A percentile compares a stretch with the other conserved stretches of the same genome.
phyloP scores from a whole-genome alignment of 1,140 invertebrate species.

The Pomacea maculata region DNA sequence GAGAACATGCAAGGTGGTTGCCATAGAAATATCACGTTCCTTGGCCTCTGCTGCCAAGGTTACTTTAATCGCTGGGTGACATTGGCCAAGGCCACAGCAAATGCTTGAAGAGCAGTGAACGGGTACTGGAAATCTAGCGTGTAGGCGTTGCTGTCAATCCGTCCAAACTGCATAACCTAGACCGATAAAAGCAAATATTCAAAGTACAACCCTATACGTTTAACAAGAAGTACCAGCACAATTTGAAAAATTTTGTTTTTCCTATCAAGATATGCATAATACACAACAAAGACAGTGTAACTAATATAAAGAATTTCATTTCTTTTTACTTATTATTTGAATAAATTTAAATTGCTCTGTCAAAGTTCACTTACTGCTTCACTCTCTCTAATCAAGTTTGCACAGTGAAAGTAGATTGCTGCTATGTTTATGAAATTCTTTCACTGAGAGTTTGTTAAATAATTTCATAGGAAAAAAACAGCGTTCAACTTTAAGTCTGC shows the following conservation, averaged over 20 bases:
- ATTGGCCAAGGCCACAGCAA: conserved; percentile 97
- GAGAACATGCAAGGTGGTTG: not conserved
- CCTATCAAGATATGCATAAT: not conserved
- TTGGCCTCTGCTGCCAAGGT: conserved; percentile 42
- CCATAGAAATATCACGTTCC: not conserved
- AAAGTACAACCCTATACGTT: not conserved
- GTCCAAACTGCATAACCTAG: conserved; percentile 98
- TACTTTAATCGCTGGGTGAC: conserved; percentile 98
- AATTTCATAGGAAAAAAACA: too few relatives aligned
- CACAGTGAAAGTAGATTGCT: too few relatives aligned
- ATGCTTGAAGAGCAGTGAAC: conserved; percentile 97
- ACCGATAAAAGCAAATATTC: conserved; percentile 30
- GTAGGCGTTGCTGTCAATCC: conserved; percentile 98
- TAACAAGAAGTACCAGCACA: not conserved
- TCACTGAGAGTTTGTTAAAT: too few relatives aligned
- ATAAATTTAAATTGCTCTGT: too few relatives aligned
- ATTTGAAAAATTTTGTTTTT: too few relatives aligned
- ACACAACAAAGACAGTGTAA: not conserved
- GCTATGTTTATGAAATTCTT: too few relatives aligned
- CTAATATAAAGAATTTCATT: too few relatives aligned
- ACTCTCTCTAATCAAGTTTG: too few relatives aligned
- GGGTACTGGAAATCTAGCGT: conserved; percentile 99
- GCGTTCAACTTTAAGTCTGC: too few relatives aligned
- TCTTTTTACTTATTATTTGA: too few relatives aligned
- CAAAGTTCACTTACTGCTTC: too few relatives aligned